These are phyloP conservation scores for Silvanus unidentatus DNA, from an alignment of 2,888 invertebrate genomes.

Conservation along the genomic window DNA sequence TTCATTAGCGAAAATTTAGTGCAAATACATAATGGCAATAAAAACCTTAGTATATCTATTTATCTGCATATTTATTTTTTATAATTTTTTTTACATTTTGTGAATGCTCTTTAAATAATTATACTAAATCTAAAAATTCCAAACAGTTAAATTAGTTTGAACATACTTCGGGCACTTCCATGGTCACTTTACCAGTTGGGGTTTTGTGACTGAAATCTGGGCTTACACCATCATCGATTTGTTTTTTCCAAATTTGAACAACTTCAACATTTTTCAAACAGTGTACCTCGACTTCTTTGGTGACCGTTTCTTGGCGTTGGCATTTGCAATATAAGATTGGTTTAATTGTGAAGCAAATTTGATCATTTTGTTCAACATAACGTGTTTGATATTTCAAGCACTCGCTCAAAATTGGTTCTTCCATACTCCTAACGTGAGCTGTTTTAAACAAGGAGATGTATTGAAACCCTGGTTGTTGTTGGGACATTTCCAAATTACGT, in stretches of 20 bases:
- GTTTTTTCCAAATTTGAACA: constrained; percentile 36
- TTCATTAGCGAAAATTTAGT: too few relatives aligned
- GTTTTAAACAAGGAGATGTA: background rate
- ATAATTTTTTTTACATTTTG: constrained; percentile 29
- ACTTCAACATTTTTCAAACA: constrained; percentile 39
- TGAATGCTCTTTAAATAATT: constrained; percentile 23
- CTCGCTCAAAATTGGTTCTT: too few relatives aligned
- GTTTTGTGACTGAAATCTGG: constrained; percentile 49
- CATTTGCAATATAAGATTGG: constrained; percentile 56
- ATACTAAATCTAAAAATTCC: constrained; percentile 7
- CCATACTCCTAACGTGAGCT: too few relatives aligned
- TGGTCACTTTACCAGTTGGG: constrained; percentile 34
- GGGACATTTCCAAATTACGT: constrained; percentile 25
- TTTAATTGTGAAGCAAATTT: constrained; percentile 57
- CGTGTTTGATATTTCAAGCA: constrained; percentile 48
- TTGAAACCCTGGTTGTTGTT: constrained; percentile 26
- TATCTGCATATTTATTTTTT: too few relatives aligned
- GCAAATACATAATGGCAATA: too few relatives aligned
- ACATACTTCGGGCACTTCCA: constrained; percentile 48
- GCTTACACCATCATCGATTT: constrained; percentile 48
- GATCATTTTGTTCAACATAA: constrained; percentile 48
- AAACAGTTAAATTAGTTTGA: constrained; percentile 4
- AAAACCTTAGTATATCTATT: too few relatives aligned
- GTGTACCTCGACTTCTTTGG: constrained; percentile 48
- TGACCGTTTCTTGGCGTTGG: constrained; percentile 28